Base-by-base conservation (phyloP, 1,140 invertebrate species). In the Heliconius hewitsoni region DNA sequence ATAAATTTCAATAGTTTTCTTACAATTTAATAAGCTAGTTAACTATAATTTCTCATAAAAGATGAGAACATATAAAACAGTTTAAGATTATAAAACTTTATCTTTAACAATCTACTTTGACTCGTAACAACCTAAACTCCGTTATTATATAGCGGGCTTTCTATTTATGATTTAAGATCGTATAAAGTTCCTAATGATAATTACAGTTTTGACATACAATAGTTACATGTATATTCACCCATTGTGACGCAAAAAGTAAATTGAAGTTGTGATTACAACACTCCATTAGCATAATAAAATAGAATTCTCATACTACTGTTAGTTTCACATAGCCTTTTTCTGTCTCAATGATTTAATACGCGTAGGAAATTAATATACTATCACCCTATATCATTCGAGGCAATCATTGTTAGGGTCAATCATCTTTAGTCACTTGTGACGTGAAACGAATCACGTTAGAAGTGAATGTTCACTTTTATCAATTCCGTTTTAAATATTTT, bases 191-290 rank as follows among this genome's bases (percentile, higher is more conserved):
- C 82, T 79, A 76, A 46, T 81, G 77, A 79, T 88, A 87, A 87
- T 90, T 87, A 89, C 79, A 81, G 83, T 86, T 91, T 88, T 86
- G 83, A 90, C 84, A 90, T 83, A 87, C 87, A 87, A 87, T 85
- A 46, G 42, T 46, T 16, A 84, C 81, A 82, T 82, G 80, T 80
- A 79, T 82, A 87, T 77, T 81, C 84, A 85, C 81, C 83, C 82
- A 83, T 83, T 84, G 81, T 83, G 78, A 85, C 73, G 86, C 82
- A 93, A 93, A 93, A 93, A 92, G 82, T 91, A 89, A 93, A 92
- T 92, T 91, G 85, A 87, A 89, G 74, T 89, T 79, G 83, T 89
- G 86, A 92, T 89, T 89, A 89, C 76, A 86, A 77, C 74, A 83
- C 76, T 80, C 79, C 87, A 87, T 89, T 89, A 89, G 77, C 39